Base-by-base conservation (phyloP, 1,140 invertebrate genomes). In the Pissodes strobi region DNA sequence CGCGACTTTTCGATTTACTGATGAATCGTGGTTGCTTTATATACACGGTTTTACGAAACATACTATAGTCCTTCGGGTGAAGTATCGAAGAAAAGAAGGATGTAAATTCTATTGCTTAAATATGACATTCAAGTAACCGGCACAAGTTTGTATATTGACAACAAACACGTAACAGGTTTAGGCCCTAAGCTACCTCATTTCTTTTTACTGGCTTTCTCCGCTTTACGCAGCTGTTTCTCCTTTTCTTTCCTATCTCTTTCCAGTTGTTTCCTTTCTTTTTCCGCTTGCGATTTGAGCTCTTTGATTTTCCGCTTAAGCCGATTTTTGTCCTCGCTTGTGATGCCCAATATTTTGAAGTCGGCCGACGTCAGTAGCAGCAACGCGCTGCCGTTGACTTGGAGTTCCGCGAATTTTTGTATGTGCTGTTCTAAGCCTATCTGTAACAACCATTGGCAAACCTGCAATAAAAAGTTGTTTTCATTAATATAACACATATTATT, bases 361-460 rank as follows among this genome's bases (percentile, higher is more conserved):
- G 90, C 86, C 0, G 92, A 92, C 72, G 94, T 93, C 21, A 97
- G 81, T 62, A 88, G 84, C 19, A 97, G 76, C 17, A 98, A 81
- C 43, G 89, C 87, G 18, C 85, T 82, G 8, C 95, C 95, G 73
- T 90, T 90, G 23, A 97, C 89, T 69, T 88, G 87, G 69, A 90
- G 87, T 65, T 94, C 90, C 43, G 89, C 85, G 78, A 98, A 96
- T 67, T 88, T 87, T 15, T 88, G 82, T 51, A 91, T 88, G 76
- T 94, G 90, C 43, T 91, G 86, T 69, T 95, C 92, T 74, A 97
- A 78, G 22, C 91, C 89, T 43, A 93, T 81, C 9, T 85, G 85
- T 64, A 90, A 82, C 39, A 97, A 81, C 93, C 94, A 96, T 74
- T 95, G 91, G 77, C 90, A 91, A 1, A 96, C 92, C 90, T 73